phyloP scores from a whole-genome alignment of 2,797 vertebrate genomes.

The Macropodus opercularis region DNA sequence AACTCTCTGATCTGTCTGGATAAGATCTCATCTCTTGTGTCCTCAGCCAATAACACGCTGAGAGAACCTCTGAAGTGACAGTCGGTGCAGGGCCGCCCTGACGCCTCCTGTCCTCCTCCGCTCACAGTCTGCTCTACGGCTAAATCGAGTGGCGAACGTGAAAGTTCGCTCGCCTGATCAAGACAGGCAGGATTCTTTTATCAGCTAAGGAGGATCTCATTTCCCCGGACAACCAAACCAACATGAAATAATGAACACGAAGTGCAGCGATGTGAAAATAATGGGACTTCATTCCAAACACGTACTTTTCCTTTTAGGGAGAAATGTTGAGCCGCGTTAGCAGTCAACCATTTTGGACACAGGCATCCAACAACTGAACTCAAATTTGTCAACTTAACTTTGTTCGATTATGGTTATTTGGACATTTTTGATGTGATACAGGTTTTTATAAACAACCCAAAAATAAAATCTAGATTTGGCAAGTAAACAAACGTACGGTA shows the following conservation, averaged over 20 bases:
- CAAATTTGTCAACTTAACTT: too few relatives aligned
- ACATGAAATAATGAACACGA: constrained; percentile 26
- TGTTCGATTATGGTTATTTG: not conserved
- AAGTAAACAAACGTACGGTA: too few relatives aligned
- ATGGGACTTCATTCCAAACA: constrained; percentile 15
- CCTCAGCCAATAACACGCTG: too few relatives aligned
- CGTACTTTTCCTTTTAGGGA: constrained; percentile 14
- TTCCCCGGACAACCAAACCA: constrained; percentile 25
- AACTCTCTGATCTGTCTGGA: too few relatives aligned
- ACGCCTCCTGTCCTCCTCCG: too few relatives aligned
- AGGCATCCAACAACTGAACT: too few relatives aligned
- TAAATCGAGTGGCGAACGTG: too few relatives aligned
- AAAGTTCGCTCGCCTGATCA: too few relatives aligned
- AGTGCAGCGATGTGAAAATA: constrained; percentile 12
- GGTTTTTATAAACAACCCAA: not conserved
- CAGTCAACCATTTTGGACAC: not conserved
- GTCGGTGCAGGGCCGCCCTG: too few relatives aligned
- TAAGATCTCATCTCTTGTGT: too few relatives aligned
- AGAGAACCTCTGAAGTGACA: too few relatives aligned
- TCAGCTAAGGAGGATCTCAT: constrained; percentile 31
- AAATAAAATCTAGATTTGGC: not conserved
- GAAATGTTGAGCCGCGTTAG: not conserved
- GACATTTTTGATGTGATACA: not conserved
- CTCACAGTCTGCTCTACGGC: too few relatives aligned
- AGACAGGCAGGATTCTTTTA: constrained; percentile 12